phyloP scores from a whole-genome alignment of 2,113 vertebrate genomes.

The Pipa parva region DNA sequence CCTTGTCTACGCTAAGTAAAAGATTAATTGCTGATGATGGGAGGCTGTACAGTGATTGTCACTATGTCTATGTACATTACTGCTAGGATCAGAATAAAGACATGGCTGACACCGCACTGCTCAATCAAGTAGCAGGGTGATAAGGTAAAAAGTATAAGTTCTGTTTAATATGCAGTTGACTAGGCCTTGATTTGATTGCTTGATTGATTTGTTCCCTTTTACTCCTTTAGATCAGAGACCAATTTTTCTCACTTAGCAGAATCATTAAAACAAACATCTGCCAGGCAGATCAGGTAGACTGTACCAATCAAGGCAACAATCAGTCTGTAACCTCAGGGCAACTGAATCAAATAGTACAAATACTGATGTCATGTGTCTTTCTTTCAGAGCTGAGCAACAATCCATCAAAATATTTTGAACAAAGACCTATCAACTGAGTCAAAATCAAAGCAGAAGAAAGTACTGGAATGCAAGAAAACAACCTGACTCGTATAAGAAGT shows the following conservation, averaged over 20 bases:
- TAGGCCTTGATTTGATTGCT: constrained; percentile 50
- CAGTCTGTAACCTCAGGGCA: constrained; percentile 9
- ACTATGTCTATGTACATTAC: constrained; percentile 76
- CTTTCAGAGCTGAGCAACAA: neutral
- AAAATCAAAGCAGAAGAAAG: neutral
- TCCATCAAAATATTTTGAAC: neutral
- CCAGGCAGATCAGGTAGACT: constrained; percentile 6
- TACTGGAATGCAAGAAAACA: neutral
- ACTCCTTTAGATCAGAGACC: constrained; percentile 13
- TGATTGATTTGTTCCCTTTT: constrained; percentile 50
- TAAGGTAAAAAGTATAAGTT: constrained; percentile 46
- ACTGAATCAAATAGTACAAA: neutral
- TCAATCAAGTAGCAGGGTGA: constrained; percentile 57
- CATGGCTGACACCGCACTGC: constrained; percentile 57
- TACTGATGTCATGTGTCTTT: neutral
- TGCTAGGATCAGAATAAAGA: constrained; percentile 65
- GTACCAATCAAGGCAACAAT: constrained; percentile 3
- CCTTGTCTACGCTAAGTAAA: constrained; percentile 80
- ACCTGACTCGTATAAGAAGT: neutral
- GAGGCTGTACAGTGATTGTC: constrained; percentile 71
- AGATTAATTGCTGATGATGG: constrained; percentile 90
- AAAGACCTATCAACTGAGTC: neutral
- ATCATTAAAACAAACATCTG: constrained; percentile 41
- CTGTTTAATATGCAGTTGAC: constrained; percentile 53
- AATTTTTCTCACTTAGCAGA: constrained; percentile 41